Percentiles rank a stretch among this genome's conserved stretches.
phyloP scores from a whole-genome alignment of 2,888 invertebrate genomes.

The Lamproptera curius region DNA sequence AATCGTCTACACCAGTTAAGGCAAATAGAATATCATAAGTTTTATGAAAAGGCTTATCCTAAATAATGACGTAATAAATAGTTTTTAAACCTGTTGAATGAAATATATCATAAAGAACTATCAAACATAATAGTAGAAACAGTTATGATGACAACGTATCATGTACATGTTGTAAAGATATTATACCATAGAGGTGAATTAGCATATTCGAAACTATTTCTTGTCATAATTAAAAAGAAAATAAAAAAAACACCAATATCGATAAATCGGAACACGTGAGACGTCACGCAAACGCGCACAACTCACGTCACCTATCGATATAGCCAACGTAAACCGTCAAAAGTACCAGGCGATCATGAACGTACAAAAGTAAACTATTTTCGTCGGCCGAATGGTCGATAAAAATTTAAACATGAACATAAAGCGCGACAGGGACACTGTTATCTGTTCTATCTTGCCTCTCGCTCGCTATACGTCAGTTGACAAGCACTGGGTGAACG shows the following conservation, averaged over 20 bases:
- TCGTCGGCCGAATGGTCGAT: slow-evolving; percentile 64
- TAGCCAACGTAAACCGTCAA: slow-evolving; percentile 71
- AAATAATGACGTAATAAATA: no score
- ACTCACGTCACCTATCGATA: slow-evolving; percentile 66
- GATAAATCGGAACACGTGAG: slow-evolving; percentile 16
- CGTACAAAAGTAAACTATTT: slow-evolving; percentile 60
- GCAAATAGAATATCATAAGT: no score
- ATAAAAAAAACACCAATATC: slow-evolving; percentile 20
- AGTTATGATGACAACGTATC: no score
- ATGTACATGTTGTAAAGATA: no score
- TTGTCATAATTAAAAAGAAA: not conserved
- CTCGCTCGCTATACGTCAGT: slow-evolving; percentile 71
- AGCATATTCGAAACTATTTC: not conserved
- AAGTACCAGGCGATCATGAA: slow-evolving; percentile 69
- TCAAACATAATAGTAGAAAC: no score
- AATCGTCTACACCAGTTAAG: no score
- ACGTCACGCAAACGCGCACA: slow-evolving; percentile 37
- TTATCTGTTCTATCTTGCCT: slow-evolving; percentile 49
- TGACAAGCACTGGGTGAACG: slow-evolving; percentile 79
- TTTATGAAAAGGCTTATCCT: no score
- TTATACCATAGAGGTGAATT: no score
- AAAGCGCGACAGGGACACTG: slow-evolving; percentile 50
- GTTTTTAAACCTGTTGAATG: no score
- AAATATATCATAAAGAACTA: no score
- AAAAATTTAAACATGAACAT: slow-evolving; percentile 72